Evolutionary conservation across 2,797 vertebrate species (phyloP).

Genomic region (Melanotaenia nigrans): DNA sequence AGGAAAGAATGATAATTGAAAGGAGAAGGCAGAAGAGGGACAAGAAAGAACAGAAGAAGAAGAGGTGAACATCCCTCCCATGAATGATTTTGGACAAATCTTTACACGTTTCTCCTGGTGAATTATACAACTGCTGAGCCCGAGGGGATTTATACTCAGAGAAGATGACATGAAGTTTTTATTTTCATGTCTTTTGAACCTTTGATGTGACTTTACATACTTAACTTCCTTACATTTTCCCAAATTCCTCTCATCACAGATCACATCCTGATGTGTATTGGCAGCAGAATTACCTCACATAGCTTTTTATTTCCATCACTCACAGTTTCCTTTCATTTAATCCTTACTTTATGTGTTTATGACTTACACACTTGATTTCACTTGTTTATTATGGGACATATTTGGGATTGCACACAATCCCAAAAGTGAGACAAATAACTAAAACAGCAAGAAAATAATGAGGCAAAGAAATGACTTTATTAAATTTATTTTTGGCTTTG

Average conservation of each 20-base stretch:
- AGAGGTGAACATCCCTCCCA: not conserved
- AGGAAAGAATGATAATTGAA: too few species aligned
- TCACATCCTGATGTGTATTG: not conserved
- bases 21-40: too few species aligned
- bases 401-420: too few species aligned
- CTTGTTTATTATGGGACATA: too few species aligned
- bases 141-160: not conserved
- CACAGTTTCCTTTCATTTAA: too few species aligned
- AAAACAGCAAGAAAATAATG: slow-evolving; percentile 2
- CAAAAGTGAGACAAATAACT: not conserved
- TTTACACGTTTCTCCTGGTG: not conserved
- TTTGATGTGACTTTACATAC: not conserved
- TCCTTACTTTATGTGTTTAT: too few species aligned
- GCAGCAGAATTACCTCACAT: too few species aligned
- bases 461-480: slow-evolving; percentile 3
- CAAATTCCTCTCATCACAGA: not conserved
- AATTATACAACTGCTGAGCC: not conserved
- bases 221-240: not conserved
- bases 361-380: too few species aligned
- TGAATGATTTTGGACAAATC: not conserved
- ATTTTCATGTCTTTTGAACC: not conserved
- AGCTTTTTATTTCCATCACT: too few species aligned
- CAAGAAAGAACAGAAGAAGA: not conserved
- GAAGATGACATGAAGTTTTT: not conserved
- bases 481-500: not conserved